phyloP scores from a whole-genome alignment of 2,888 invertebrate genomes.

The Galerucella pusilla region DNA sequence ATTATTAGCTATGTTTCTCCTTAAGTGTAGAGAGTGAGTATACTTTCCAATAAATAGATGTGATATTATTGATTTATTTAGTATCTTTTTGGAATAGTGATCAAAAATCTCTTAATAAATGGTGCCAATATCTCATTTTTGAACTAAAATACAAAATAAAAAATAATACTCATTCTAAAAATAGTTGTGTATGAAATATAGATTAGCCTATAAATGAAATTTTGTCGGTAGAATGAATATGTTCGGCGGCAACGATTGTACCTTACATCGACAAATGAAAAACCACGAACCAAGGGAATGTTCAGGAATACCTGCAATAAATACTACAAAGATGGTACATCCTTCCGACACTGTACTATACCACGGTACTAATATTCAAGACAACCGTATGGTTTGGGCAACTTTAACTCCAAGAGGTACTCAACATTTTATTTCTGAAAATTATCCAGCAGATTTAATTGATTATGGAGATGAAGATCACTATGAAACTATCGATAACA shows the following conservation, averaged over 20 bases:
- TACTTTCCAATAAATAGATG: no score
- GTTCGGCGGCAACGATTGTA: slow-evolving; percentile 70
- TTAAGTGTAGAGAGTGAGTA: slow-evolving; percentile 87
- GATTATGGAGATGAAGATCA: slow-evolving; percentile 72
- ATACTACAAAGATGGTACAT: slow-evolving; percentile 60
- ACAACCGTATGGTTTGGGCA: slow-evolving; percentile 74
- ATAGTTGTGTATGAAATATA: no score
- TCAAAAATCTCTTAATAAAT: no score
- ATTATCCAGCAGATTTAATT: slow-evolving; percentile 70
- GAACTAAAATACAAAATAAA: no score
- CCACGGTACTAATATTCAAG: slow-evolving; percentile 55
- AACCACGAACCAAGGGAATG: slow-evolving; percentile 63
- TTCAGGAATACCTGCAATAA: slow-evolving; percentile 64
- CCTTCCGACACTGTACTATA: slow-evolving; percentile 61
- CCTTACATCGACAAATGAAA: slow-evolving; percentile 63
- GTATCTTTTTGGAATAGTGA: neutral
- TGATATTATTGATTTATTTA: neutral
- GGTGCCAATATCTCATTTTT: no score
- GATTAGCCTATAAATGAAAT: no score
- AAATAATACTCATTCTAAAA: no score
- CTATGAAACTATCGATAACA: slow-evolving; percentile 75
- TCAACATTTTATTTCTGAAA: slow-evolving; percentile 79
- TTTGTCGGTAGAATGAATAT: slow-evolving; percentile 64
- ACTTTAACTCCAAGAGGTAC: slow-evolving; percentile 86
- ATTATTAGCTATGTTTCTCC: slow-evolving; percentile 79